Evolutionary conservation across 1,140 invertebrate species (phyloP).

Genomic region (Sogatella furcifera): DNA sequence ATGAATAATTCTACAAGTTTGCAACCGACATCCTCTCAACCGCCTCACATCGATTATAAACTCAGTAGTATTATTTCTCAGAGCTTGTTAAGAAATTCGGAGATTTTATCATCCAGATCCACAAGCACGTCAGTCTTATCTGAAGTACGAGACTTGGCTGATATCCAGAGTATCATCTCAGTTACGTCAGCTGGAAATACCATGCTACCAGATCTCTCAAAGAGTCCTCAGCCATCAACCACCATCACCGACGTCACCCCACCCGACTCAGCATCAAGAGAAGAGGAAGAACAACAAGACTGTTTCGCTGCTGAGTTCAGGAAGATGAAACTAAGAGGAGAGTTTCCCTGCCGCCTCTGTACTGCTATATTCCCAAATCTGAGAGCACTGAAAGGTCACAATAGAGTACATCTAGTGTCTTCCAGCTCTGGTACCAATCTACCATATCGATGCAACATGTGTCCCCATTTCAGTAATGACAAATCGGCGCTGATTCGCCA

Average conservation of each 20-base stretch:
- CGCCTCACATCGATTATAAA: no score
- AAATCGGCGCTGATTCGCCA: slow-evolving; percentile 82
- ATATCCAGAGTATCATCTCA: slow-evolving; percentile 70
- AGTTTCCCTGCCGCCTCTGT: slow-evolving; percentile 82
- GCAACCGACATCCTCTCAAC: no score
- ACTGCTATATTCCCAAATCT: slow-evolving; percentile 74
- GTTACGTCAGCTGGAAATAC: slow-evolving; percentile 34
- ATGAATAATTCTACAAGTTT: no score
- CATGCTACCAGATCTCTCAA: slow-evolving; percentile 19
- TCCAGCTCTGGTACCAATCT: slow-evolving; percentile 50
- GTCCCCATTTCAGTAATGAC: slow-evolving; percentile 77
- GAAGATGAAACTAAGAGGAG: slow-evolving; percentile 73
- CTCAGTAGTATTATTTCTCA: no score
- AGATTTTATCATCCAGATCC: background rate
- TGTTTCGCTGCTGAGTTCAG: slow-evolving; percentile 67
- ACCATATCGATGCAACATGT: slow-evolving; percentile 77
- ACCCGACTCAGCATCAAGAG: slow-evolving; percentile 12
- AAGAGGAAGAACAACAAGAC: slow-evolving; percentile 67
- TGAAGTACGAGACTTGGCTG: slow-evolving; percentile 60
- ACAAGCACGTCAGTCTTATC: background rate
- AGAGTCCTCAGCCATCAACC: slow-evolving; percentile 20
- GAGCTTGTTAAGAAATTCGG: no score
- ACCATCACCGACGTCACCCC: slow-evolving; percentile 21
- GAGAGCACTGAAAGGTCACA: slow-evolving; percentile 82
- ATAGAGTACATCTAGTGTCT: slow-evolving; percentile 52